These are phyloP conservation scores for Epinotia demarniana DNA, from an alignment of 2,888 invertebrate species.

Conservation along the genomic window DNA sequence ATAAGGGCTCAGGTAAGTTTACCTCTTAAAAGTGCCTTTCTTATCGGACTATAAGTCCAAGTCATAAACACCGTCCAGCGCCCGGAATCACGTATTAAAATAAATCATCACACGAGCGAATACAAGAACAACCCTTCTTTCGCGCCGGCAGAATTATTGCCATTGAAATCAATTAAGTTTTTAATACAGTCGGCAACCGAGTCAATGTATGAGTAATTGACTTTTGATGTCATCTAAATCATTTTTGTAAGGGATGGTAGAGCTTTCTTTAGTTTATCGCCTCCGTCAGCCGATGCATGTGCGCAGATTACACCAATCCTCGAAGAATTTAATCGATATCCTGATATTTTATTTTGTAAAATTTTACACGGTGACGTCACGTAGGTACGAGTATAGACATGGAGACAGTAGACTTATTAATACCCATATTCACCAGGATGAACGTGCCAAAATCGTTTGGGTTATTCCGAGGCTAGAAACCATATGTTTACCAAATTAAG, in stretches of 20 bases:
- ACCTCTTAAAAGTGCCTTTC: neutral
- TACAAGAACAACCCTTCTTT: slow-evolving; percentile 50
- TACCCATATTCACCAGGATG: no score
- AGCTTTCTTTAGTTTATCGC: slow-evolving; percentile 33
- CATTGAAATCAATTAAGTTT: slow-evolving; percentile 73
- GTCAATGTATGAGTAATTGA: slow-evolving; percentile 63
- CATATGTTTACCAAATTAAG: no score
- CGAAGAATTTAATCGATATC: neutral
- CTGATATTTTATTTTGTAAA: neutral
- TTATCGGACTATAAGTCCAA: neutral
- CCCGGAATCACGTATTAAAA: slow-evolving; percentile 41
- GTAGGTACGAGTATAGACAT: no score
- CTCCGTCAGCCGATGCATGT: slow-evolving; percentile 14
- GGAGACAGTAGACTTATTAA: no score
- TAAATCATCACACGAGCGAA: slow-evolving; percentile 42
- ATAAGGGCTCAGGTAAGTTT: neutral
- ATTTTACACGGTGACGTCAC: neutral
- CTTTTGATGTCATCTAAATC: slow-evolving; percentile 64
- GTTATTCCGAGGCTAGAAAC: no score
- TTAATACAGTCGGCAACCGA: slow-evolving; percentile 58
- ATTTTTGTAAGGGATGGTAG: slow-evolving; percentile 47
- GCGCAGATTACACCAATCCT: slow-evolving; percentile 1
- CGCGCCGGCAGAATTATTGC: slow-evolving; percentile 63
- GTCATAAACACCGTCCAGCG: slow-evolving; percentile 10
- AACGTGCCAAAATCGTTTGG: no score